A percentile compares a stretch with the other conserved stretches of the same genome.
Evolutionary conservation across 2,113 vertebrate species (phyloP).

Genomic region (Ictalurus furcatus): DNA sequence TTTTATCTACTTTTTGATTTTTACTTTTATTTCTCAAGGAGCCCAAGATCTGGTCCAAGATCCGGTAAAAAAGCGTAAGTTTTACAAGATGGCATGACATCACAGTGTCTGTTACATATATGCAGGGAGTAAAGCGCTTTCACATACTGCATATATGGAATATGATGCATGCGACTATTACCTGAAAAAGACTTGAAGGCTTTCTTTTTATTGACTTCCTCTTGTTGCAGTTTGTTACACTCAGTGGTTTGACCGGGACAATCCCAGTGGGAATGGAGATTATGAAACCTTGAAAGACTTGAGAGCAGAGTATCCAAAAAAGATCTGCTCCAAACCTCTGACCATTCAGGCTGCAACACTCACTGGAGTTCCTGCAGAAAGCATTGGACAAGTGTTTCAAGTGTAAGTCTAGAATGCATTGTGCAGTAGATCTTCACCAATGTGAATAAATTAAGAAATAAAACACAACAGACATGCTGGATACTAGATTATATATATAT

Average conservation of each 20-base stretch:
- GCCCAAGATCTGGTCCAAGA: neutral
- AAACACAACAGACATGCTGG: neutral
- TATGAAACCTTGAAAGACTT: constrained; percentile 61
- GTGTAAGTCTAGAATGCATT: constrained; percentile 41
- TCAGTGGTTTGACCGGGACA: constrained; percentile 63
- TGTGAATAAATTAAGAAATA: neutral
- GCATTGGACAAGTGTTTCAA: constrained; percentile 53
- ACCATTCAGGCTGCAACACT: constrained; percentile 61
- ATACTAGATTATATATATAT: no score
- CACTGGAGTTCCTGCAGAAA: constrained; percentile 49
- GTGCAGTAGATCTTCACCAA: neutral
- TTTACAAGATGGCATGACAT: neutral
- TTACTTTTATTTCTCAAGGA: neutral
- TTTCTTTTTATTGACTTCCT: neutral
- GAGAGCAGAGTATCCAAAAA: constrained; percentile 39
- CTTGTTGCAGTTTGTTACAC: constrained; percentile 39
- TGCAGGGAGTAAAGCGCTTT: neutral
- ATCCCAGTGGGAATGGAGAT: constrained; percentile 60
- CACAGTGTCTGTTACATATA: neutral
- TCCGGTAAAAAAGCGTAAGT: neutral
- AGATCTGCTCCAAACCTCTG: constrained; percentile 51
- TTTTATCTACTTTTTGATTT: neutral
- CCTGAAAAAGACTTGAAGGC: neutral
- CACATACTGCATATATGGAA: neutral
- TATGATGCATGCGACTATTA: neutral